phyloP scores from a whole-genome alignment of 1,140 invertebrate species.

The Cydia amplana region DNA sequence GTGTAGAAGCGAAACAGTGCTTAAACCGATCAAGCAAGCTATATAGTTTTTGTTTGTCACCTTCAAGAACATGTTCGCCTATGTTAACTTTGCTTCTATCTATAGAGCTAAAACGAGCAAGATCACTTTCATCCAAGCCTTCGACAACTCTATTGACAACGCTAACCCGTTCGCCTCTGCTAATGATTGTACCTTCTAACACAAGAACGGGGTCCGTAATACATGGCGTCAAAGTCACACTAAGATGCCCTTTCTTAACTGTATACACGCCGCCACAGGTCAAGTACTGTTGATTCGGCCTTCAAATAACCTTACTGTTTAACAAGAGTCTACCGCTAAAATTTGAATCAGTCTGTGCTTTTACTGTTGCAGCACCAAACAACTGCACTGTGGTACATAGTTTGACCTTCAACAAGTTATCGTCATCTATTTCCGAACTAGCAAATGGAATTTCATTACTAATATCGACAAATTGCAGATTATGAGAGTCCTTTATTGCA shows the following conservation, averaged over 20 bases:
- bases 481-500: constrained; percentile 35
- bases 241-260: constrained; percentile 25
- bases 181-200: constrained; percentile 35
- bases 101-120: not conserved
- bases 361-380: constrained; percentile 32
- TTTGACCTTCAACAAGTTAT: constrained; percentile 21
- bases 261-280: constrained; percentile 36
- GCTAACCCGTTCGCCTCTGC: constrained; percentile 32
- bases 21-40: constrained; percentile 35
- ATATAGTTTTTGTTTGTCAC: not conserved
- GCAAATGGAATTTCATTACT: constrained; percentile 19
- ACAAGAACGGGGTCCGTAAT: constrained; percentile 19
- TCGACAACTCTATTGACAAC: not conserved
- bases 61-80: not conserved
- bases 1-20: constrained; percentile 43
- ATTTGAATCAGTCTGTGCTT: not conserved
- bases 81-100: constrained; percentile 15
- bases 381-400: constrained; percentile 4
- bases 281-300: constrained; percentile 33
- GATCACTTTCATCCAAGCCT: no score
- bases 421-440: not conserved
- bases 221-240: constrained; percentile 33
- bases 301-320: constrained; percentile 35
- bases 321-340: constrained; percentile 34
- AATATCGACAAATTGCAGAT: constrained; percentile 34